Base-by-base conservation (phyloP, 2,888 invertebrate species). In the Agrilus biguttatus region DNA sequence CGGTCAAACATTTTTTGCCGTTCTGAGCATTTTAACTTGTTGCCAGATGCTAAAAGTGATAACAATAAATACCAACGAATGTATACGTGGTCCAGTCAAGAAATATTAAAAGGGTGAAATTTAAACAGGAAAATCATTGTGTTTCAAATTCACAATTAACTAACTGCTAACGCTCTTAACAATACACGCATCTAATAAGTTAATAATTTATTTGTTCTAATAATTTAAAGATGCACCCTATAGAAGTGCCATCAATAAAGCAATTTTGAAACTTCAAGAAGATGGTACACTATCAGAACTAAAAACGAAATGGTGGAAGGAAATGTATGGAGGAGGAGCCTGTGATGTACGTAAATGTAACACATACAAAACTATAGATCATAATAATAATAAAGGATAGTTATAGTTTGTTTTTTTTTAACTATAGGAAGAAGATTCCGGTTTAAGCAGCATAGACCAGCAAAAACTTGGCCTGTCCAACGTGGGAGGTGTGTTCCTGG, bases 251-350 rank as follows among this genome's bases (percentile, higher is more conserved):
- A 81, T 96, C n/a, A 92, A 89, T 56, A 83, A 83, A 46, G 87
- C 90, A 0, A 85, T 98, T 36, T 67, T 96, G 14, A 82, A 82
- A 63, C 70, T 97, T 42, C 92, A 93, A 61, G 95, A 97, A 65
- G 80, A 80, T 46, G 92, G 93, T 0, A 76, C 76, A 50, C 70
- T 96, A 36, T 78, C 77, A 38, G 75, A 77, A 44, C 65, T 97
- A 42, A 93, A 93, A 66, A 79, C 80, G 42, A 83, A 82, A 57
- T 97, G 95, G 96, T 97, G 96, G 96, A 78, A 81, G 57, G 70
- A 75, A 55, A 73, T 72, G 47, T 70, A 78, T 13, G 56, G 57
- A 17, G 59, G 60, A 43, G 50, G 55, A 8, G 50, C 53, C 19
- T 65, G 65, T 45, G 34, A 43, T 36, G 33, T 14, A 34, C 10